Evolutionary conservation across 2,888 invertebrate species (phyloP).

Genomic region (Nemotelus pantherinus): DNA sequence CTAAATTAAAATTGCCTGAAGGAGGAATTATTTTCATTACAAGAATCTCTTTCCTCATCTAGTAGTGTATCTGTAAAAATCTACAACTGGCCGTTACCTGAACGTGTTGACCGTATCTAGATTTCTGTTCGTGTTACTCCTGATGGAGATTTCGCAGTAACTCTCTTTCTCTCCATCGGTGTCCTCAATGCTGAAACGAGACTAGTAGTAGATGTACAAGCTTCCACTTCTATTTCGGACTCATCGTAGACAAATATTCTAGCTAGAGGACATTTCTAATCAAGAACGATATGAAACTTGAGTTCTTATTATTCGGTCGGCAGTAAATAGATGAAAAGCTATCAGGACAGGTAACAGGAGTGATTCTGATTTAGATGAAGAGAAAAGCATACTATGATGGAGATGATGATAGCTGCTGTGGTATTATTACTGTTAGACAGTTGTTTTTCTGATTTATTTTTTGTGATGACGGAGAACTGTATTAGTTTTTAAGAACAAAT

Average conservation of each 20-base stretch:
- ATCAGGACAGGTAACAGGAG: neutral
- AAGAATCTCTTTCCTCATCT: neutral
- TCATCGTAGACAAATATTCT: conserved; percentile 16
- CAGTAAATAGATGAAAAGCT: conserved; percentile 34
- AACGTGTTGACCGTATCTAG: neutral
- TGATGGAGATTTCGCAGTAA: no score
- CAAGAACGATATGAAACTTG: conserved; percentile 28
- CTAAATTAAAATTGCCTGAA: conserved; percentile 43
- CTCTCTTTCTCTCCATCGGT: no score
- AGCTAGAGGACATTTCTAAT: conserved; percentile 35
- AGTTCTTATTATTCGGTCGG: conserved; percentile 31
- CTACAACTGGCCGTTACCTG: conserved; percentile 1
- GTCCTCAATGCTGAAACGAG: no score
- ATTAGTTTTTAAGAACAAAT: no score
- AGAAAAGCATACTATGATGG: neutral
- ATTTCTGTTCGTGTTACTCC: no score
- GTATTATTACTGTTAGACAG: neutral
- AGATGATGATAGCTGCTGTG: neutral
- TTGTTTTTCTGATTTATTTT: neutral
- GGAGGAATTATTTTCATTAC: conserved; percentile 42
- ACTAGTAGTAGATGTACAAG: no score
- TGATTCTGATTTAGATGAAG: neutral
- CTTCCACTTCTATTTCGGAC: neutral
- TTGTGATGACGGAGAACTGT: no score
- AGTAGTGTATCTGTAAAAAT: neutral